Evolutionary conservation across 2,888 invertebrate species (phyloP), one percentile per base, ranked within the genome.

Genomic region (Apotomis betuletana): DNA sequence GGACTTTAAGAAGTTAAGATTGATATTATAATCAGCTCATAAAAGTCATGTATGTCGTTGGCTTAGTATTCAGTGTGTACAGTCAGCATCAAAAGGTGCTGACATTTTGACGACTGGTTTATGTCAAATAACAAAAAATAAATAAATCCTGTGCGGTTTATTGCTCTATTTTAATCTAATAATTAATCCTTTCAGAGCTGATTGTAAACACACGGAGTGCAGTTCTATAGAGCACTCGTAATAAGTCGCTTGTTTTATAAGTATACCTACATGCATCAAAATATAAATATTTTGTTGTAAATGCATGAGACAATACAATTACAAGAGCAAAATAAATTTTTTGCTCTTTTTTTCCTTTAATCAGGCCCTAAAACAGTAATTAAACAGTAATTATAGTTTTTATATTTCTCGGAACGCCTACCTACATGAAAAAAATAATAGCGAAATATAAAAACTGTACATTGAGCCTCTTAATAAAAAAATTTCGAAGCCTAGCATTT

Each of bases 291-390:
- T 59, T 15, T 12, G 49, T 9, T 38, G 70, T 60, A 49, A 58
- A 44, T 63, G 70, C 67, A 74, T 73, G 62, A 68, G 74, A 71
- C 74, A 74, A 71, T 70, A 74, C 70, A 65, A 64, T 38, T 46
- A 55, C 46, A 52, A 63, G 38, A 65, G 12, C 6, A n/a, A 36
- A 49, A 49, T 3, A 10, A 49, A 49, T 10, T 9, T 3, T 3
- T 9, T 49, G 3, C 44, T 44, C 8, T 27, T 41, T 41, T 41
- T 41, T 41, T 6, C 41, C 49, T 9, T 49, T 2, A 12, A 9
- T 49, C 10, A 49, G 49, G 9, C 49, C 2, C 49, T 10, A 9
- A 49, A 44, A 44, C 44, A 0, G n/a, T n/a, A 44, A 49, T 41
- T n/a, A n/a, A n/a, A n/a, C n/a, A n/a, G n/a, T n/a, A n/a, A 6